Percentiles rank a stretch among this genome's conserved stretches.
Evolutionary conservation across 2,888 invertebrate species (phyloP).

Genomic region (Arrhopalites spinosus): DNA sequence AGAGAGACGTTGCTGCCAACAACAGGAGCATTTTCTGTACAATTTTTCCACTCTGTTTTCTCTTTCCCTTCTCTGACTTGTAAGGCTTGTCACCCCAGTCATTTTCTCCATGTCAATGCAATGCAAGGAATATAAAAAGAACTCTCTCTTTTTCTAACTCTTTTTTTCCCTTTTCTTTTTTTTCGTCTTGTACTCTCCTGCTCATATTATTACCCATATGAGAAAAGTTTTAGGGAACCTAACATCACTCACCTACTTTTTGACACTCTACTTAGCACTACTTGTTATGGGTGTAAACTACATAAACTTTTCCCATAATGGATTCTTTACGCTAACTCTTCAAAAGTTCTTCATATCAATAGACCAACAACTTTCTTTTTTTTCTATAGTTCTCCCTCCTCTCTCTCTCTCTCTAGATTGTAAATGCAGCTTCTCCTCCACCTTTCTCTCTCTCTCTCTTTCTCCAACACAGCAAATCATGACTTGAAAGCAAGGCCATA

Average conservation of each 20-base stretch:
- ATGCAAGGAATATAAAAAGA: background rate
- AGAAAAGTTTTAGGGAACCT: slow-evolving; percentile 37
- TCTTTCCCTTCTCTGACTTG: background rate
- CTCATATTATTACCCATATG: slow-evolving; percentile 23
- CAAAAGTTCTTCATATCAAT: slow-evolving; percentile 41
- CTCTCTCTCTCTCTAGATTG: background rate
- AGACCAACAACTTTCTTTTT: slow-evolving; percentile 24
- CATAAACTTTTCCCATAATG: slow-evolving; percentile 45
- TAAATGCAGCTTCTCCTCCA: background rate
- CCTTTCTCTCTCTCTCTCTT: background rate
- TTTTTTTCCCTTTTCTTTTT: background rate
- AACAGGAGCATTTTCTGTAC: slow-evolving; percentile 8
- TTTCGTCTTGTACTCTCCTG: background rate
- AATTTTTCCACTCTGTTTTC: slow-evolving; percentile 13
- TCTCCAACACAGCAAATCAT: background rate
- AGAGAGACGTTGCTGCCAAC: slow-evolving; percentile 13
- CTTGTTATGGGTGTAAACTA: slow-evolving; percentile 47
- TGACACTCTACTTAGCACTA: slow-evolving; percentile 45
- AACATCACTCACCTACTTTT: slow-evolving; percentile 48
- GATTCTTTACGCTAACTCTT: slow-evolving; percentile 38
- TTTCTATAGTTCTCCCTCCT: background rate
- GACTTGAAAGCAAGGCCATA: no score
- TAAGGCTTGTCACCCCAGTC: slow-evolving; percentile 1
- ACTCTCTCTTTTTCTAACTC: background rate
- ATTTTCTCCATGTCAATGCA: slow-evolving; percentile 2